phyloP scores from a whole-genome alignment of 2,888 invertebrate genomes.

The Encarsia formosa region DNA sequence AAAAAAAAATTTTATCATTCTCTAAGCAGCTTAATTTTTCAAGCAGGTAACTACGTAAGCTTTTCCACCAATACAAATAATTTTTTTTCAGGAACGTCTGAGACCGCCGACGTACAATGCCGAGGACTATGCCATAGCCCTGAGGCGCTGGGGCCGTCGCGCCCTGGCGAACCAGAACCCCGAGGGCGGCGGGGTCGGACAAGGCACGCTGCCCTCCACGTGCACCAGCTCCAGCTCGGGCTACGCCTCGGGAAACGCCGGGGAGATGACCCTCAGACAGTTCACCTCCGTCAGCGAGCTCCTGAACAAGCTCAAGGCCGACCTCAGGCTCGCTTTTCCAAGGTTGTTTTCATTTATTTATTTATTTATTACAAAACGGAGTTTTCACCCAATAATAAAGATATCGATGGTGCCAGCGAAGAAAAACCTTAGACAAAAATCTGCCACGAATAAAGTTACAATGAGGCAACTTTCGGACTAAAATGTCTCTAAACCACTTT shows the following conservation, averaged over 20 bases:
- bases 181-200: conserved; percentile 42
- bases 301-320: conserved; percentile 79
- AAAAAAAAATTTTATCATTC: neutral
- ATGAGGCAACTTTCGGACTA: too few relatives aligned
- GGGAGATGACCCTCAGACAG: conserved; percentile 83
- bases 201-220: conserved; percentile 47
- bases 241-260: conserved; percentile 56
- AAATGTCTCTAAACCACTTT: too few relatives aligned
- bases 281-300: conserved; percentile 85
- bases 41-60: neutral
- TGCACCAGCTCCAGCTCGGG: conserved; percentile 48
- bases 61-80: neutral
- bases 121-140: conserved; percentile 77
- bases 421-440: too few relatives aligned
- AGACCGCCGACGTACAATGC: conserved; percentile 87
- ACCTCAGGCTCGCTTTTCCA: conserved; percentile 80
- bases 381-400: too few relatives aligned
- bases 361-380: too few relatives aligned
- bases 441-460: too few relatives aligned
- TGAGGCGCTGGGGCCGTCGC: conserved; percentile 76
- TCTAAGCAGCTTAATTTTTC: neutral
- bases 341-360: too few relatives aligned
- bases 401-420: conserved; percentile 2
- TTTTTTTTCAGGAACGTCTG: conserved; percentile 65
- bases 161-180: conserved; percentile 48